These are phyloP conservation scores for Chamaea fasciata DNA, from an alignment of 2,113 vertebrate genomes.

Conservation along the genomic window DNA sequence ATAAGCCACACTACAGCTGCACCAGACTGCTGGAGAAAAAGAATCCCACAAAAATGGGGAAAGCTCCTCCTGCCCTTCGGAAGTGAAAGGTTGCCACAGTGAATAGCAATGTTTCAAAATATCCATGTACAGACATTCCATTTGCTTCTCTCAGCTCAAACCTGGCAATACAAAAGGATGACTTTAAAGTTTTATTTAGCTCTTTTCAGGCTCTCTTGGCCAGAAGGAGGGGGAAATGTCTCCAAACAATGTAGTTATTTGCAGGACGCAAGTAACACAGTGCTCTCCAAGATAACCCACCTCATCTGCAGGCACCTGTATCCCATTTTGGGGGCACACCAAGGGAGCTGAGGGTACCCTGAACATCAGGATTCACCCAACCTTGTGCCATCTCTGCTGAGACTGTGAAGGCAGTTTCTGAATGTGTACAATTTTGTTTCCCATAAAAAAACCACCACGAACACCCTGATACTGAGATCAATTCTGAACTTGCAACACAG, in stretches of 20 bases:
- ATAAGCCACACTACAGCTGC: background rate
- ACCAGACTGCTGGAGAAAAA: background rate
- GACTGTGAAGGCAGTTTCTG: background rate
- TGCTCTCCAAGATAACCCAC: background rate
- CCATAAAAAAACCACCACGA: fast-evolving
- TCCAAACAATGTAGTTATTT: background rate
- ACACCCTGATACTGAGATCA: background rate
- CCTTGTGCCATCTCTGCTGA: background rate
- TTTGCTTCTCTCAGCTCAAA: background rate
- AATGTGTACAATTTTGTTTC: background rate
- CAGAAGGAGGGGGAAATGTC: fast-evolving
- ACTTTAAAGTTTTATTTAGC: background rate
- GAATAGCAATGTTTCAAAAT: background rate
- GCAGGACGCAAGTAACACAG: background rate
- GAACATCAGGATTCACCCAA: background rate
- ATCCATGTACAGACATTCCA: background rate
- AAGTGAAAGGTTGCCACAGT: background rate
- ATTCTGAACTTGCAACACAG: background rate
- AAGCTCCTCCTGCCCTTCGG: background rate
- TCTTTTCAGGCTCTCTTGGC: background rate
- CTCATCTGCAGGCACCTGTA: background rate
- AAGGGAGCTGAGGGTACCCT: background rate
- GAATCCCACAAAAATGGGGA: background rate
- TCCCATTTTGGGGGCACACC: background rate
- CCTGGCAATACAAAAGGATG: background rate